Conservation (phyloP, 37 sponge, comb jelly and placozoan species). For the Amphimedon queenslandica region DNA sequence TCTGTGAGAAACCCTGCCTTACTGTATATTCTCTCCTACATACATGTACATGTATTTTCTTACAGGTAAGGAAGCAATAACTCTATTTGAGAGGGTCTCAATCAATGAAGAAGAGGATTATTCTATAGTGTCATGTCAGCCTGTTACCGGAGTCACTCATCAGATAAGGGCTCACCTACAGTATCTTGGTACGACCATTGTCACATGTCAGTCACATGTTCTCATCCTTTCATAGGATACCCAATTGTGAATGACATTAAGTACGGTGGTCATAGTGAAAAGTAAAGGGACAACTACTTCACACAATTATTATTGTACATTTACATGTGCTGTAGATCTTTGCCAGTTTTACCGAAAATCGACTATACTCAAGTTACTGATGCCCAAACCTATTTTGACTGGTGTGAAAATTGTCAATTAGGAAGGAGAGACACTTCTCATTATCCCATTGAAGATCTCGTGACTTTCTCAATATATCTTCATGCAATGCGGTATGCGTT, state of each 20-base stretch:
- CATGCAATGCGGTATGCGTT: neutral
- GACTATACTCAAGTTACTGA: neutral
- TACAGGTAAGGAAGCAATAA: conserved; percentile 25
- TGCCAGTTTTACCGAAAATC: neutral
- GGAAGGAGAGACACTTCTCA: neutral
- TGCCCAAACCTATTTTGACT: neutral
- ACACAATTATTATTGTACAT: too few species aligned
- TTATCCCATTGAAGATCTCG: neutral
- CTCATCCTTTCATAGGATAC: conserved; percentile 18
- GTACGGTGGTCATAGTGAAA: conserved; percentile 55
- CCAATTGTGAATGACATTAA: conserved; percentile 48
- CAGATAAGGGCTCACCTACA: conserved; percentile 57
- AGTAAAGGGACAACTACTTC: too few species aligned
- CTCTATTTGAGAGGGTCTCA: conserved; percentile 44
- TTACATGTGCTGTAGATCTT: too few species aligned
- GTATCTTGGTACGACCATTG: conserved; percentile 30
- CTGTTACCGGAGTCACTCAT: conserved; percentile 41
- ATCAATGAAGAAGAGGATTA: conserved; percentile 1
- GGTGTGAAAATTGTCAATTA: neutral
- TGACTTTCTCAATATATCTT: neutral
- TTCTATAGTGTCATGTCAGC: conserved; percentile 43
- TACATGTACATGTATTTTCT: neutral
- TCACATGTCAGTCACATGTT: neutral
- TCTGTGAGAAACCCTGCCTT: conserved; percentile 1
- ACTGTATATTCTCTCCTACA: conserved; percentile 1